These are phyloP conservation scores for Platycercus adscitus DNA, from an alignment of 2,113 vertebrate species.

Conservation along the genomic window DNA sequence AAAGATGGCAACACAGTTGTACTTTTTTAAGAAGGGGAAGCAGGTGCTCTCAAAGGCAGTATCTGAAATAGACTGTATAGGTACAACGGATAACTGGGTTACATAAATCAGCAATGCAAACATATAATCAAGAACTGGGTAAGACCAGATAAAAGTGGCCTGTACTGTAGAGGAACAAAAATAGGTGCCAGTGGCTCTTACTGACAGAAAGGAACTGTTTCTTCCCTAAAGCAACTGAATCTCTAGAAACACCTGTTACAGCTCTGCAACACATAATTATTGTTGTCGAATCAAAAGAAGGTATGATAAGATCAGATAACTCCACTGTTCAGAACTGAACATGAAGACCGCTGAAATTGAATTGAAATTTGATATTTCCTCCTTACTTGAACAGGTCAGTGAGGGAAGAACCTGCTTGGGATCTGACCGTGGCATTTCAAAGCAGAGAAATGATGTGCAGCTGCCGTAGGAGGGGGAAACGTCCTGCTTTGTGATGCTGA, in stretches of 20 bases:
- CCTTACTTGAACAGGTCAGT: not conserved
- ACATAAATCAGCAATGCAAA: not conserved
- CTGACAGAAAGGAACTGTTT: not conserved
- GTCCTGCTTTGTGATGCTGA: not conserved
- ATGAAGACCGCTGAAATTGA: not conserved
- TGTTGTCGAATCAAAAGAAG: not conserved
- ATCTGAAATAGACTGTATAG: not conserved
- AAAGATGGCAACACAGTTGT: not conserved
- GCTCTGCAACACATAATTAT: not conserved
- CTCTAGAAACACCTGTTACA: slow-evolving; percentile 31
- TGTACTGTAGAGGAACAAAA: not conserved
- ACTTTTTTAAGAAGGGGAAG: not conserved
- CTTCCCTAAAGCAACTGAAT: not conserved
- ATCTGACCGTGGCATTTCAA: not conserved
- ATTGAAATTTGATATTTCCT: not conserved
- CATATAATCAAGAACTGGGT: not conserved
- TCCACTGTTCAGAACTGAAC: not conserved
- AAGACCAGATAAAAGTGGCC: not conserved
- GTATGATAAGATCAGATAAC: not conserved
- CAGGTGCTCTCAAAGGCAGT: not conserved
- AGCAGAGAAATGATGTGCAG: not conserved
- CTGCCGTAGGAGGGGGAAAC: not conserved
- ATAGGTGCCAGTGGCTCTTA: not conserved
- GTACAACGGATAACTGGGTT: not conserved
- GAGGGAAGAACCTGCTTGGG: not conserved